phyloP scores from a whole-genome alignment of 2,888 invertebrate genomes.

The Coleophora deauratella region DNA sequence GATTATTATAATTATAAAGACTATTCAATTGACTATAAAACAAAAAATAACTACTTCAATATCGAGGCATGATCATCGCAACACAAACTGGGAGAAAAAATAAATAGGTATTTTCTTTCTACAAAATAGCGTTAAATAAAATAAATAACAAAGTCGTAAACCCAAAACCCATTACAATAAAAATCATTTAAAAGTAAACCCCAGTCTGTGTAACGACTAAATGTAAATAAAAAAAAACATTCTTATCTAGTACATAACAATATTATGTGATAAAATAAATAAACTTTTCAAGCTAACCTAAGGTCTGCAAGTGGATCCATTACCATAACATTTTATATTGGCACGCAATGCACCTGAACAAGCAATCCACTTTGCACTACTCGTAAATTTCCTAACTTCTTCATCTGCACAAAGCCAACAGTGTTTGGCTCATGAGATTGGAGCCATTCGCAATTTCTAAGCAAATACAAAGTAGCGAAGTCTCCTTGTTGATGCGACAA shows the following conservation, averaged over 20 bases:
- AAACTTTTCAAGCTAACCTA: constrained; percentile 28
- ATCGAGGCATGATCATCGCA: constrained; percentile 16
- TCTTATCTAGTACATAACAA: constrained; percentile 41
- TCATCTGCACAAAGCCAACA: no score
- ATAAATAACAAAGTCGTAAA: constrained; percentile 17
- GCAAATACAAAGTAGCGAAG: neutral
- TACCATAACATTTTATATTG: constrained; percentile 14
- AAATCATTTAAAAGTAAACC: constrained; percentile 9
- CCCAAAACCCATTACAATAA: constrained; percentile 9
- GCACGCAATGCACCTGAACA: constrained; percentile 18
- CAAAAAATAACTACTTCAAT: constrained; percentile 23
- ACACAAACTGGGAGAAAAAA: constrained; percentile 34
- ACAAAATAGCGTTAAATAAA: constrained; percentile 25
- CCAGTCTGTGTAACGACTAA: constrained; percentile 13
- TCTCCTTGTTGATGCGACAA: neutral
- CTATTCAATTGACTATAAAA: constrained; percentile 45
- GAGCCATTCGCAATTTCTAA: no score
- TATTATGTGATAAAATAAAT: constrained; percentile 36
- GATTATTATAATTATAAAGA: constrained; percentile 36
- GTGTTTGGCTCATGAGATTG: no score
- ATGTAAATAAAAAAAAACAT: constrained; percentile 22
- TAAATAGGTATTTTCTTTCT: constrained; percentile 37
- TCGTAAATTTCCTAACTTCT: no score
- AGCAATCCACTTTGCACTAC: neutral
- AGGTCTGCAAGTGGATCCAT: constrained; percentile 10